Evolutionary conservation across 2,113 vertebrate genomes (phyloP).

Genomic region (Myanophis thanlyinensis): DNA sequence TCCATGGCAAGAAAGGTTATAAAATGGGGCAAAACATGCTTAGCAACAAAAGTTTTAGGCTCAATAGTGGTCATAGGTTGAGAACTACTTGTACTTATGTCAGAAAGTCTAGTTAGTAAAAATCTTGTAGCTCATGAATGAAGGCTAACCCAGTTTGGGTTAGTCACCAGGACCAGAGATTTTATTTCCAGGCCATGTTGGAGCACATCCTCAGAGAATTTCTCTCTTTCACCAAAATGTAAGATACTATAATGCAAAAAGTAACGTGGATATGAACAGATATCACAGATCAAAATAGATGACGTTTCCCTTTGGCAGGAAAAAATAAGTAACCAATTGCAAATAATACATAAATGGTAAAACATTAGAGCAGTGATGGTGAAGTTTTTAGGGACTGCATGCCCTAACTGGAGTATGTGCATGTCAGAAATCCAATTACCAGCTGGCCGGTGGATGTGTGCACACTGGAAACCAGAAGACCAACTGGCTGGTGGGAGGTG

Average conservation of each 20-base stretch:
- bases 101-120: background rate
- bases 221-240: background rate
- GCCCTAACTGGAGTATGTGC: no score
- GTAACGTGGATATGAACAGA: background rate
- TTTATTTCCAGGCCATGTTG: background rate
- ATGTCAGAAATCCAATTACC: no score
- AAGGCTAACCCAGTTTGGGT: background rate
- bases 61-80: rapidly evolving
- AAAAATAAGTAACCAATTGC: background rate
- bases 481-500: no score
- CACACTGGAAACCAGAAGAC: no score
- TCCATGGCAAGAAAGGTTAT: background rate
- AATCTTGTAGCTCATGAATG: background rate
- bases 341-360: background rate
- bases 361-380: no score
- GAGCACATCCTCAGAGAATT: background rate
- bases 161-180: background rate
- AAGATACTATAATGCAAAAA: background rate
- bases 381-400: no score
- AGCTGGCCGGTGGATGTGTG: no score
- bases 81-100: background rate
- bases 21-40: background rate
- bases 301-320: background rate
- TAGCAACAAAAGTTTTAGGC: background rate
- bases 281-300: background rate